A percentile compares a stretch with the other conserved stretches of the same genome.
Evolutionary conservation across 2,888 invertebrate species (phyloP).

Genomic region (Tribolium freemani): DNA sequence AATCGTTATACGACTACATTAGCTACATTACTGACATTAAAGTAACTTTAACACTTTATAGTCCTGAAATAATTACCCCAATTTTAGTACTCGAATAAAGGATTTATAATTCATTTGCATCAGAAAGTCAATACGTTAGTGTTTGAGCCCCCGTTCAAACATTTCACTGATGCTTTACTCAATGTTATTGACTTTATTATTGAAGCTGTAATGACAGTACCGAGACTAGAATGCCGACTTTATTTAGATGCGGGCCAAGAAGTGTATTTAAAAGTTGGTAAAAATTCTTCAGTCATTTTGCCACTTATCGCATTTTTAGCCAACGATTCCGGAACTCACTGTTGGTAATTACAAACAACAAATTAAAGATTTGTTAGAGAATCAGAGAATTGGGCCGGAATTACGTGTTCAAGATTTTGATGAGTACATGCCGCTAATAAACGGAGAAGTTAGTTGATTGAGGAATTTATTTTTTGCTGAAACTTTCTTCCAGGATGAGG

Average conservation of each 20-base stretch:
- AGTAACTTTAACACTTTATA: constrained; percentile 68
- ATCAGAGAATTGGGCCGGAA: constrained; percentile 82
- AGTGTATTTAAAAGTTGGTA: constrained; percentile 59
- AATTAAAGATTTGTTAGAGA: constrained; percentile 76
- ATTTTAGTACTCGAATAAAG: constrained; percentile 77
- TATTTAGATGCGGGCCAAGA: constrained; percentile 75
- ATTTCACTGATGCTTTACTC: constrained; percentile 79
- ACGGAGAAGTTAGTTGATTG: constrained; percentile 69
- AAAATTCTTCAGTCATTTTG: background rate
- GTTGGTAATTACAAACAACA: constrained; percentile 74
- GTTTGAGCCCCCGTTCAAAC: constrained; percentile 83
- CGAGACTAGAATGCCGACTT: constrained; percentile 84
- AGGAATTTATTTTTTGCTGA: background rate
- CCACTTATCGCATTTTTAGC: constrained; percentile 70
- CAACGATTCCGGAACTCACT: constrained; percentile 81
- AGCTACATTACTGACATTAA: constrained; percentile 83
- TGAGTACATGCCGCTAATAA: constrained; percentile 81
- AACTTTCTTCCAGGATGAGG: constrained; percentile 70
- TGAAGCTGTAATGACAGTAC: constrained; percentile 78
- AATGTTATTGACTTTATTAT: constrained; percentile 82
- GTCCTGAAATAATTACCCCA: background rate
- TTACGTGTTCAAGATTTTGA: constrained; percentile 84
- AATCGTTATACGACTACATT: constrained; percentile 84
- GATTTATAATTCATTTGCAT: constrained; percentile 76
- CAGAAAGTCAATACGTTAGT: constrained; percentile 74